Evolutionary conservation across 2,797 vertebrate species (phyloP), one percentile per base, ranked within the genome.

Genomic region (Rhadinocentrus ornatus): DNA sequence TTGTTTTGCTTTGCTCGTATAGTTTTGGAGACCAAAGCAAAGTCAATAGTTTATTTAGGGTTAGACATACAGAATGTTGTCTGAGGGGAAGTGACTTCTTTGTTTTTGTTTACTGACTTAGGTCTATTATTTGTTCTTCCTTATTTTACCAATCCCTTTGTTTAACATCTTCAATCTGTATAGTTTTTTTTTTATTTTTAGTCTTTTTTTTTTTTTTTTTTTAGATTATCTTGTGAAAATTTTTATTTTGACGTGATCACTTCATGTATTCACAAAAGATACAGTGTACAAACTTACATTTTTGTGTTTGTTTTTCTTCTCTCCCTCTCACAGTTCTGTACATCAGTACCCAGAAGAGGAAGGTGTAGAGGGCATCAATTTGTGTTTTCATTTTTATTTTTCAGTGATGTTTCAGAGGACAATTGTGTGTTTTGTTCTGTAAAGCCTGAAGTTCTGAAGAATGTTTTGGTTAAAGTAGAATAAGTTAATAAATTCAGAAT

Each of bases 321-420:
- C 24, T 80, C 59, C 53, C 26, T 54, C 61, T 22, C 24, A 77
- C 93, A 99, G 98, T 99, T 77, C 93, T 99, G 50, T 99, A 99
- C 92, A 99, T 99, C 93, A 99, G 98, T 92, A 99, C 98, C 56
- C 98, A 99, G 96, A 99, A 99, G 96, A 98, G 98, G 88, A 97
- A 98, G 90, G 96, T 98, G 92, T 99, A 94, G 95, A 86, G 85
- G 80, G 79, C 55, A 72, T 20, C 3, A 16, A 57, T 46, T 73
- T 69, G 53, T 59, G 78, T 84, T 69, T 70, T 71, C 72, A 57
- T 62, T 35, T 62, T 50, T 73, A 69, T 63, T 39, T 90, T 60
- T 20, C 31, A 27, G 60, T 66, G 63, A 83, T 74, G 31, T 71
- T 61, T 79, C 41, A 57, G 59, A 78, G 65, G 31, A 71, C 8